Evolutionary conservation across 2,113 vertebrate species (phyloP).

Genomic region (Sporophila hypoxantha): DNA sequence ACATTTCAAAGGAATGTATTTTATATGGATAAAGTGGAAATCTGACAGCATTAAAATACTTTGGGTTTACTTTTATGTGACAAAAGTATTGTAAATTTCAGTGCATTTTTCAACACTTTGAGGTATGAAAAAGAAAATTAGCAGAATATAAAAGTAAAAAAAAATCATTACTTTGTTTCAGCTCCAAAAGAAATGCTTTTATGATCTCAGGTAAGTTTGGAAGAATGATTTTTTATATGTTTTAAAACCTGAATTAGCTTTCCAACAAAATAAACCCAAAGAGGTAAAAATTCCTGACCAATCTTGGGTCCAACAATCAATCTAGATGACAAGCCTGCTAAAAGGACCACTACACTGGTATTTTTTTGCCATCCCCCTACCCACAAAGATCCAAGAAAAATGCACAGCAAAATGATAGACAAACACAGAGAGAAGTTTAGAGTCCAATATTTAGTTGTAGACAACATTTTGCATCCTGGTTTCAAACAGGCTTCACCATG

Average conservation of each 20-base stretch:
- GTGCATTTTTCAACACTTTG: neutral
- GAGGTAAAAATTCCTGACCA: neutral
- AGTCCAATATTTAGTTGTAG: neutral
- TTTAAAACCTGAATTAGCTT: neutral
- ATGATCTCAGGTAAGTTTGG: neutral
- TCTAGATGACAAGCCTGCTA: neutral
- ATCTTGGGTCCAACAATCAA: neutral
- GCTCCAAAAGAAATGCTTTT: neutral
- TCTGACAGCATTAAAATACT: neutral
- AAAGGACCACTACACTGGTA: neutral
- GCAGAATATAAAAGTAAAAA: neutral
- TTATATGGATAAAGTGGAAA: neutral
- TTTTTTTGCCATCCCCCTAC: neutral
- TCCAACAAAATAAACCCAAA: neutral
- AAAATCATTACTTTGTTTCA: neutral
- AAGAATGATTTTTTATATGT: neutral
- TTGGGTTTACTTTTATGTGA: neutral
- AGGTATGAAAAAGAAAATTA: neutral
- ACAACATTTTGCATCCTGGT: neutral
- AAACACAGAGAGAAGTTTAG: neutral
- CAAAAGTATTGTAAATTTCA: neutral
- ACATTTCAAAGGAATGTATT: neutral
- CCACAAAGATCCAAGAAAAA: neutral
- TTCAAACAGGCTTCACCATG: neutral
- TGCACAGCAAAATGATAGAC: rapidly evolving